phyloP scores from a whole-genome alignment of 2,113 vertebrate genomes.

The Hippocampus comes region DNA sequence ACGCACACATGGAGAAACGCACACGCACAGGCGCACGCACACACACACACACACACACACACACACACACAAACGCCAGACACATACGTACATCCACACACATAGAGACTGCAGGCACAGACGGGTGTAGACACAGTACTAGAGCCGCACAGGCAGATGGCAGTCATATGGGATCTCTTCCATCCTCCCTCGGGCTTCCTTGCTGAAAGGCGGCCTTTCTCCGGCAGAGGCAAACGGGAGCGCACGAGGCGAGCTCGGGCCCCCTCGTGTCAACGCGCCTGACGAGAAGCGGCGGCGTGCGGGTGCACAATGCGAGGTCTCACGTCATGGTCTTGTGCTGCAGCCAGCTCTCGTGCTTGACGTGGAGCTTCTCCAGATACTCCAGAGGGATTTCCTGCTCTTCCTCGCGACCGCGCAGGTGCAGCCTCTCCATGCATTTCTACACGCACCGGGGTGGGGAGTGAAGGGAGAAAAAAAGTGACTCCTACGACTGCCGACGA shows the following conservation, averaged over 20 bases:
- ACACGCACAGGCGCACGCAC: too few species aligned
- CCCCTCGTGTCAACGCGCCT: neutral
- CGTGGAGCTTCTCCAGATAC: conserved; percentile 92
- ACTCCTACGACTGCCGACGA: neutral
- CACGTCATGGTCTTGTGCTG: conserved; percentile 85
- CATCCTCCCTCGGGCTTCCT: neutral
- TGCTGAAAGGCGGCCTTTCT: conserved; percentile 10
- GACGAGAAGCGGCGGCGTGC: neutral
- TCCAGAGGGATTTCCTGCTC: conserved; percentile 91
- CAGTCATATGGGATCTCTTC: conserved; percentile 4
- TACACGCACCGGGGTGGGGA: conserved; percentile 36
- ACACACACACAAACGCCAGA: too few species aligned
- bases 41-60: neutral
- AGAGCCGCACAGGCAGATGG: neutral
- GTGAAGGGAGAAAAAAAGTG: neutral
- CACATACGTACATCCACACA: too few species aligned
- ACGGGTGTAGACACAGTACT: too few species aligned
- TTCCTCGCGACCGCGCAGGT: conserved; percentile 83
- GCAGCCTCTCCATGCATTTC: conserved; percentile 87
- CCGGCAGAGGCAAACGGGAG: neutral
- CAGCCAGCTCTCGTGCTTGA: conserved; percentile 93
- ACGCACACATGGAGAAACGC: neutral
- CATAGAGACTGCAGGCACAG: too few species aligned
- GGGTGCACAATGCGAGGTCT: conserved; percentile 15
- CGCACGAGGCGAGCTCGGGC: neutral